Evolutionary conservation across 1,140 invertebrate species (phyloP).

Genomic region (Hetaerina americana): DNA sequence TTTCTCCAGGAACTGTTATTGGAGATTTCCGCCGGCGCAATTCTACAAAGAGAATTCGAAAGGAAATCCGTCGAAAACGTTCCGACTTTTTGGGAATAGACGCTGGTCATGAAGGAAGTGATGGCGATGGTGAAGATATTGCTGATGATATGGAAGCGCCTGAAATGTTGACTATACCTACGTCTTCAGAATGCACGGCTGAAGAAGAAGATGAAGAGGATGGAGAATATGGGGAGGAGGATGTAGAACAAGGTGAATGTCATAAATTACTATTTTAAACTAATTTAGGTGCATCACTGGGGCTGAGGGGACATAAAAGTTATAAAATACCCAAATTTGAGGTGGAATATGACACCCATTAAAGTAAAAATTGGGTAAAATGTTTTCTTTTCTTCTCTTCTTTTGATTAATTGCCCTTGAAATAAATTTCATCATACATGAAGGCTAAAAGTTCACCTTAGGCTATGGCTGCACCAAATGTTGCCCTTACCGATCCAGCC

Average conservation of each 20-base stretch:
- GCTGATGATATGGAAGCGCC: conserved; percentile 40
- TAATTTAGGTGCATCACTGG: no score
- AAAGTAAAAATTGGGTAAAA: no score
- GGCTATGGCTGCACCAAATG: no score
- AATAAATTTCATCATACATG: no score
- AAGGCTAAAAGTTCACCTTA: no score
- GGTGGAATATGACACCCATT: no score
- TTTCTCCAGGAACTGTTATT: no score
- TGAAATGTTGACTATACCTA: conserved; percentile 5
- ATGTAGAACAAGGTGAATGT: not conserved
- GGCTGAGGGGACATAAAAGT: no score
- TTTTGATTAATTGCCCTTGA: no score
- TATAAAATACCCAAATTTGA: no score
- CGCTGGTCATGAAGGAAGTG: conserved; percentile 37
- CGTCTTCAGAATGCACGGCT: not conserved
- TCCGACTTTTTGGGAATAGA: conserved; percentile 70
- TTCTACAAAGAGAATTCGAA: conserved; percentile 72
- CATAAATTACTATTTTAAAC: not conserved
- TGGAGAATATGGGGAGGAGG: not conserved
- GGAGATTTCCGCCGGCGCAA: conserved; percentile 39
- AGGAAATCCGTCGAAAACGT: conserved; percentile 67
- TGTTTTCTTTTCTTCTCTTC: no score
- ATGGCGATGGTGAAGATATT: conserved; percentile 41
- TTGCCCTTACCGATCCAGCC: no score
- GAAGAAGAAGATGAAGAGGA: not conserved